Evolutionary conservation across 2,113 vertebrate genomes (phyloP).

Genomic region (Argyrosomus japonicus): DNA sequence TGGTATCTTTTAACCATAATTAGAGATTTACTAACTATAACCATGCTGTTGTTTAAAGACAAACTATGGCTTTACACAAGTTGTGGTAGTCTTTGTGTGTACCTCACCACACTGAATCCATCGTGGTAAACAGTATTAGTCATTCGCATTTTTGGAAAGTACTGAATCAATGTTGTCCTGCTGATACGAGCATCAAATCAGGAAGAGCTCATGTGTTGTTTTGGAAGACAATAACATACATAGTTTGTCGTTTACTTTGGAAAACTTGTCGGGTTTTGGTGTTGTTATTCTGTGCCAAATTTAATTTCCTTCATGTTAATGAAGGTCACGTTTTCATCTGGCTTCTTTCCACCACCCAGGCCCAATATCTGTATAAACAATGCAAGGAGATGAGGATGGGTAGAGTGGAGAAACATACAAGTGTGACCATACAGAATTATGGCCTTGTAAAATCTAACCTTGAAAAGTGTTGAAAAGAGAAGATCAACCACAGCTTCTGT

Average conservation of each 20-base stretch:
- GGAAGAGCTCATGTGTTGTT: neutral
- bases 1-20: too few relatives aligned
- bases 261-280: neutral
- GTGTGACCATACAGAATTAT: neutral
- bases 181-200: too few relatives aligned
- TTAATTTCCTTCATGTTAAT: neutral
- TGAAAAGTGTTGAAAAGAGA: slow-evolving; percentile 9
- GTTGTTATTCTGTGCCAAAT: neutral
- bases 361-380: neutral
- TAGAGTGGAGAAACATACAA: neutral
- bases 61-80: neutral
- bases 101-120: too few relatives aligned
- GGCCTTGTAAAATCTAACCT: neutral
- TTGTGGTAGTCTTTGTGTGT: too few relatives aligned
- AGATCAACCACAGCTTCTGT: neutral
- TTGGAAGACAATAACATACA: neutral
- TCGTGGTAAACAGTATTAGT: neutral
- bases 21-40: neutral
- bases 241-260: neutral
- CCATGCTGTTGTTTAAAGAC: neutral
- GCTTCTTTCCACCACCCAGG: neutral
- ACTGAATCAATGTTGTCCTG: too few relatives aligned
- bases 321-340: neutral
- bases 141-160: too few relatives aligned
- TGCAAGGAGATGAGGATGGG: neutral